Base-by-base conservation (phyloP, 2,888 invertebrate species). In the Lumbricus terrestris region DNA sequence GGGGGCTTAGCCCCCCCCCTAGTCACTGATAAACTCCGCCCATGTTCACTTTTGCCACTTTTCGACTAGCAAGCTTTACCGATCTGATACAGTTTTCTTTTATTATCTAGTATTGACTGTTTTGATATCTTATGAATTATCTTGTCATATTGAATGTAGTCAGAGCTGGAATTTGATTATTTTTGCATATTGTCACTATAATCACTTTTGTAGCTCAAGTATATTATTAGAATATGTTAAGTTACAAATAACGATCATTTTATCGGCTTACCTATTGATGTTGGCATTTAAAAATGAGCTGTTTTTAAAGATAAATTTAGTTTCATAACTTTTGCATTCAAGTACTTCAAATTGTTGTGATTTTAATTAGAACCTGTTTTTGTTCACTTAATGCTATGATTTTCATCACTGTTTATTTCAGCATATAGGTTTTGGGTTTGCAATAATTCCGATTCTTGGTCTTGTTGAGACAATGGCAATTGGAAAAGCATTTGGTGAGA, bases 391-490 rank as follows among this genome's bases (percentile, higher is more conserved):
- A n/a, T 69, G 6, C 69, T 69, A 69, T 69, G n/a, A 29, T 16
- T 69, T 69, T 69, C 13, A 69, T 69, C 13, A 13, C 69, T 89
- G 83, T 89, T 83, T 33, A 85, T 88, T 91, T 34, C 96, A 97
- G 91, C 96, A 97, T 95, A 96, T 98, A 94, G 97, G 98, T 89
- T 97, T 97, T 69, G 98, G 98, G 38, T 95, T 98, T 90, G 95
- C 97, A 90, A 97, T 98, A 38, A 96, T 98, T 89, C 98, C 98
- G 1, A 95, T 98, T 47, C 97, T 98, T 93, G 97, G 97, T 35
- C 95, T 98, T 82, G 96, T 98, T 95, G 98, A 98, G 95, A 97
- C 97, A 93, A 97, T 98, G 93, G 97, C 98, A 34, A 97, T 98
- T 93, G 98, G 98, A 95, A 98, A 98, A 95, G 97, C 98, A 42